Evolutionary conservation across 1,140 invertebrate genomes (phyloP).

Genomic region (Hylaeus anthracinus): DNA sequence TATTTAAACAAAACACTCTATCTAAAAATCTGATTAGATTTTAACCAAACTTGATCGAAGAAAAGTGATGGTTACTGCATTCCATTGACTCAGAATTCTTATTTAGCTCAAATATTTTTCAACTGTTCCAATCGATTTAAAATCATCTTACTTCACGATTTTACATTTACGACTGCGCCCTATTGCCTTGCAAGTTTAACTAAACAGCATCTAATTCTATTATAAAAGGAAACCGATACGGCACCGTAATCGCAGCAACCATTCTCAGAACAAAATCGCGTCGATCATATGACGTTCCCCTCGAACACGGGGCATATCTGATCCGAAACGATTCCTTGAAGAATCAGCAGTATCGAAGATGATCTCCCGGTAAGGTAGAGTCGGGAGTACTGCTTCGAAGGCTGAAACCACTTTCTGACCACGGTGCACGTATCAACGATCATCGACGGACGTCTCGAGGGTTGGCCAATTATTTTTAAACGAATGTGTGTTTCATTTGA

Average conservation of each 20-base stretch:
- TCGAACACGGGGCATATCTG: not conserved
- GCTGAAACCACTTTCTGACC: constrained; percentile 15
- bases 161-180: too few relatives aligned
- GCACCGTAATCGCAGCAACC: not conserved
- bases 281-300: constrained; percentile 3
- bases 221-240: not conserved
- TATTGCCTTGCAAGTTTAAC: not conserved
- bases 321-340: constrained; percentile 38
- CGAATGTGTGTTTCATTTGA: constrained; percentile 31
- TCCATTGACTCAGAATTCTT: too few relatives aligned
- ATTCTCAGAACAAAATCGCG: not conserved
- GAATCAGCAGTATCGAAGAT: constrained; percentile 40
- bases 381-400: constrained; percentile 20
- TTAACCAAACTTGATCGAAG: too few relatives aligned
- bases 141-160: too few relatives aligned
- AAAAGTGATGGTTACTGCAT: too few relatives aligned
- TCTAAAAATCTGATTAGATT: too few relatives aligned
- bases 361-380: constrained; percentile 9
- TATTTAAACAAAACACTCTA: too few relatives aligned
- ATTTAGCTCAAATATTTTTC: too few relatives aligned
- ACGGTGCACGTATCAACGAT: constrained; percentile 43
- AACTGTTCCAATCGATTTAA: too few relatives aligned
- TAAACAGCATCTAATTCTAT: not conserved
- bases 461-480: constrained; percentile 56
- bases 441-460: constrained; percentile 16